phyloP scores from a whole-genome alignment of 2,888 invertebrate species.

The Meghimatium bilineatum region DNA sequence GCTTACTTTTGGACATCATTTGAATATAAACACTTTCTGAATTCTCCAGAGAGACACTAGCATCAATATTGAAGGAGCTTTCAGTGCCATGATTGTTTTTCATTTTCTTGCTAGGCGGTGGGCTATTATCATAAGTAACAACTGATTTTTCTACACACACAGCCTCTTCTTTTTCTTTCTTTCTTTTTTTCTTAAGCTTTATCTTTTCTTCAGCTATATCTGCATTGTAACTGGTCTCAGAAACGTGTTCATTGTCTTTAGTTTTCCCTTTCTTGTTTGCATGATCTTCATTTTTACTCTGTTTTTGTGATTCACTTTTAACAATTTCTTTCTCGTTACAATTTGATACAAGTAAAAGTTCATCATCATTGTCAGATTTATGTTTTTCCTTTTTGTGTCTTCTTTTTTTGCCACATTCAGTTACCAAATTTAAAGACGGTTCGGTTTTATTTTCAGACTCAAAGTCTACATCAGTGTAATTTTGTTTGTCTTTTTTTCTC shows the following conservation, averaged over 20 bases:
- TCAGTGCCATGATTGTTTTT: background rate
- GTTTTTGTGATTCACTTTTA: background rate
- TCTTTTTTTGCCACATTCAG: background rate
- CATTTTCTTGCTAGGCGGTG: background rate
- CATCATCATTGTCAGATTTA: background rate
- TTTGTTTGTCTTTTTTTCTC: background rate
- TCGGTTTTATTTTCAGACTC: background rate
- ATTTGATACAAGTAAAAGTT: background rate
- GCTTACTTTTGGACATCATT: background rate
- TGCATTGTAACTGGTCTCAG: background rate
- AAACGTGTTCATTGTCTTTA: background rate
- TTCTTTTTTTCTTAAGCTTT: constrained; percentile 4
- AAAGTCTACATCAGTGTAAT: background rate
- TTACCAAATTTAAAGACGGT: background rate
- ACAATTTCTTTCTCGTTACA: background rate
- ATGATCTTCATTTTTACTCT: background rate
- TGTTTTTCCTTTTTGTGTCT: constrained; percentile 4
- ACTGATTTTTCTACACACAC: background rate
- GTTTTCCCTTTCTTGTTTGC: background rate
- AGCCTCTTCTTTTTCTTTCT: constrained; percentile 12
- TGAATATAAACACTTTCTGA: background rate
- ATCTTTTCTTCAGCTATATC: background rate
- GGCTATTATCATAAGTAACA: background rate
- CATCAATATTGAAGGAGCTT: background rate
- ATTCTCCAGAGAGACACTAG: background rate